These are phyloP conservation scores for Acestrorhynchus altus DNA, from an alignment of 2,797 vertebrate genomes.

Conservation along the genomic window DNA sequence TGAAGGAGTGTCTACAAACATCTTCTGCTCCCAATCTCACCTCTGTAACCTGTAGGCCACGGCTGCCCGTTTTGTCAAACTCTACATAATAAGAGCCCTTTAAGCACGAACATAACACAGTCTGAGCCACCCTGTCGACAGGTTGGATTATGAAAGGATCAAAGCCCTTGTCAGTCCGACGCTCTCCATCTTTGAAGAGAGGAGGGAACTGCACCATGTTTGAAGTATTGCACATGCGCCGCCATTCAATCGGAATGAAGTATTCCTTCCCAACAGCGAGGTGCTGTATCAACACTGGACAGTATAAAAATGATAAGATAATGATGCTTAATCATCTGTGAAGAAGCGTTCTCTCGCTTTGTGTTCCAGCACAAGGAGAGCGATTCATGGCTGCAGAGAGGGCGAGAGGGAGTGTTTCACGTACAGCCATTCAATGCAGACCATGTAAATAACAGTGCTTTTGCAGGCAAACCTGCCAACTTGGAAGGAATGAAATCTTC, in stretches of 20 bases:
- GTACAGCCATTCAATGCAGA: background rate
- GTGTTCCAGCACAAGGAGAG: slow-evolving; percentile 8
- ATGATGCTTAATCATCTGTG: slow-evolving; percentile 14
- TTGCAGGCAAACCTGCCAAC: background rate
- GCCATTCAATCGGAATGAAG: background rate
- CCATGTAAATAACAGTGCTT: background rate
- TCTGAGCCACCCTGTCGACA: background rate
- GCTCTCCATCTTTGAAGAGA: background rate
- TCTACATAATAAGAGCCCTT: too few species aligned
- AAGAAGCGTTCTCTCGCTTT: too few species aligned
- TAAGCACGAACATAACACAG: background rate
- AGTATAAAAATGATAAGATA: slow-evolving; percentile 17
- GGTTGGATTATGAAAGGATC: background rate
- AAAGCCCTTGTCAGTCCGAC: slow-evolving; percentile 1
- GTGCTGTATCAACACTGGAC: background rate
- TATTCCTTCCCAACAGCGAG: background rate
- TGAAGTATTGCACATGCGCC: background rate
- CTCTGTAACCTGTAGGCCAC: too few species aligned
- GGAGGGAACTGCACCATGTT: background rate
- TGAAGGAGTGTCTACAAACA: too few species aligned
- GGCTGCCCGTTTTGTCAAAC: too few species aligned
- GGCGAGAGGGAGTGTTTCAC: background rate
- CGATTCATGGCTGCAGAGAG: background rate
- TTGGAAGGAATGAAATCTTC: background rate
- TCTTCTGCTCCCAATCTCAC: too few species aligned